Evolutionary conservation across 2,888 invertebrate genomes (phyloP).

Genomic region (Spodoptera picta): DNA sequence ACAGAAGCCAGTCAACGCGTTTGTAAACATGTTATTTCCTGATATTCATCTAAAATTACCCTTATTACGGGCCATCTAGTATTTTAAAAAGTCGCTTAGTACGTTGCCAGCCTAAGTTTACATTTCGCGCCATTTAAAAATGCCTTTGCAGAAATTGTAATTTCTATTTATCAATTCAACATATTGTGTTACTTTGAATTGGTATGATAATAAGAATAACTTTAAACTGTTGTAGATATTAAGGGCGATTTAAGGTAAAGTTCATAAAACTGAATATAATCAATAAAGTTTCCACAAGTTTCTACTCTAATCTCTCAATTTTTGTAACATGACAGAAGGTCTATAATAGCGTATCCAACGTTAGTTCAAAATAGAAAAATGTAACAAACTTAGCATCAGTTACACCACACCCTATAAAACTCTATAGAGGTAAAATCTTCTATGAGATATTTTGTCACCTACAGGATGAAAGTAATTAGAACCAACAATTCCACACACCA

Average conservation of each 20-base stretch:
- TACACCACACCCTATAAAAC: background rate
- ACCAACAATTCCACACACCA: slow-evolving; percentile 3
- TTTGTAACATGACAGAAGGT: no score
- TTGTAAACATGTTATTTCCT: background rate
- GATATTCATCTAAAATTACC: slow-evolving; percentile 14
- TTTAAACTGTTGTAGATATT: background rate
- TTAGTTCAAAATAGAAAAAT: background rate
- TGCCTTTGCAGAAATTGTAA: slow-evolving; percentile 4
- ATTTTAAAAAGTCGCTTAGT: background rate
- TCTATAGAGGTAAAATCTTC: no score
- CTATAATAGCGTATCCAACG: no score
- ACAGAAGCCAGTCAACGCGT: slow-evolving; percentile 1
- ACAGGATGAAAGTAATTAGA: slow-evolving; percentile 19
- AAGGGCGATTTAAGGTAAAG: no score
- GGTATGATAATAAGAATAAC: slow-evolving; percentile 13
- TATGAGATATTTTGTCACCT: slow-evolving; percentile 27
- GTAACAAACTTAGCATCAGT: background rate
- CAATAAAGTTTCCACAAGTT: no score
- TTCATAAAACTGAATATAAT: no score
- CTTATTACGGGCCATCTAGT: slow-evolving; percentile 21
- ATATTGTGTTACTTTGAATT: slow-evolving; percentile 4
- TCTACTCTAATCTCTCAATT: no score
- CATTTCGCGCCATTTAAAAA: slow-evolving; percentile 6
- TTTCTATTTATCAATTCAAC: slow-evolving; percentile 11
- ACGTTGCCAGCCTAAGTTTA: slow-evolving; percentile 7